Percentiles rank a stretch among this genome's conserved stretches.
These are phyloP conservation scores for Darevskia nairensis DNA, from an alignment of 2,797 vertebrate species.

Conservation along the genomic window DNA sequence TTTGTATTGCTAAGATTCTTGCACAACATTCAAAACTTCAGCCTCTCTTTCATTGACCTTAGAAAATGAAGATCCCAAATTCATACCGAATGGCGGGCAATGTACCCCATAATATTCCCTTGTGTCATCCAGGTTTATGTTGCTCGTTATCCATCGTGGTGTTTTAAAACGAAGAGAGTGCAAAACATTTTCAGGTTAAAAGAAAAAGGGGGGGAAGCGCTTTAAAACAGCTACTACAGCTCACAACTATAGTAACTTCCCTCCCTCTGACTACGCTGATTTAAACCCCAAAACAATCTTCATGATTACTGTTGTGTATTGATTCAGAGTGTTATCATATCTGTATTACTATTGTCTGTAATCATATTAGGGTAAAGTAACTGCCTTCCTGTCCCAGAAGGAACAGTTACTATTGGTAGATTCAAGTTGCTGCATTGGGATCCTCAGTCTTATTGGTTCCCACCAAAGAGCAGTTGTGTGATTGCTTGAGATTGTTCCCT, in stretches of 20 bases:
- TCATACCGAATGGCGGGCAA: neutral
- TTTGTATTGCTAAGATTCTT: conserved; percentile 13
- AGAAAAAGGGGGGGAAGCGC: too few relatives aligned
- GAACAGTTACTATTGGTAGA: too few relatives aligned
- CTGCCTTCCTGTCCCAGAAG: too few relatives aligned
- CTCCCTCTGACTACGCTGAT: neutral
- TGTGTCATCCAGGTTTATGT: neutral
- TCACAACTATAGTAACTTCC: neutral
- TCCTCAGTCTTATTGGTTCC: too few relatives aligned
- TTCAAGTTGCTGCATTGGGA: too few relatives aligned
- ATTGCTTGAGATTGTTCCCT: too few relatives aligned
- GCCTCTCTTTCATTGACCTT: neutral
- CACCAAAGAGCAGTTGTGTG: too few relatives aligned
- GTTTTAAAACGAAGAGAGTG: neutral
- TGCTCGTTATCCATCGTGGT: neutral
- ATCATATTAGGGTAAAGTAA: too few relatives aligned
- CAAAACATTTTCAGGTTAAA: neutral
- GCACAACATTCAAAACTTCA: neutral
- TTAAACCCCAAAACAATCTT: neutral
- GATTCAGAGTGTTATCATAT: too few relatives aligned
- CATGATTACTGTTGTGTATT: neutral
- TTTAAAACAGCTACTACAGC: neutral
- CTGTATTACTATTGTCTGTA: too few relatives aligned
- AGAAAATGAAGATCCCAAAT: conserved; percentile 21
- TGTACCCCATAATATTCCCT: neutral